Conservation (phyloP, 2,888 invertebrate species). For the Periphyllus acericola region DNA sequence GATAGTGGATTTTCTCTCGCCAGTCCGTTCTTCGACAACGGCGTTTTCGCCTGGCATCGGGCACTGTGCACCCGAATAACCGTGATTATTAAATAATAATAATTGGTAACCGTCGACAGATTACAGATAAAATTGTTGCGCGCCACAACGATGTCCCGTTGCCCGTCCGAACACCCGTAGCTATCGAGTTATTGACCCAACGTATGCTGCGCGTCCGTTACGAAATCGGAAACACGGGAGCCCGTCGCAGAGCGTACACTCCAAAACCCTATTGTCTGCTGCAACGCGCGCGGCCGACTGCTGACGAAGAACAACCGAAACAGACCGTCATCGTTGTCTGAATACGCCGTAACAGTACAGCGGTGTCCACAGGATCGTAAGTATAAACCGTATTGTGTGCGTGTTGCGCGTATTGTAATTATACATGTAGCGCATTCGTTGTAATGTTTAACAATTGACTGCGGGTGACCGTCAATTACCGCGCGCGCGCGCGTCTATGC, state of each 20-base stretch:
- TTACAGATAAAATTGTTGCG: no score
- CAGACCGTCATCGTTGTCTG: not conserved
- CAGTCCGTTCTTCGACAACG: no score
- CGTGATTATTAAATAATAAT: no score
- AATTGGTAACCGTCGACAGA: no score
- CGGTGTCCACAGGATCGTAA: not conserved
- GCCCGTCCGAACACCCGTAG: constrained; percentile 1
- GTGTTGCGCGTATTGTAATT: not conserved
- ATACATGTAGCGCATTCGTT: not conserved
- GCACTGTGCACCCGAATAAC: no score
- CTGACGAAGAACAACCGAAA: not conserved
- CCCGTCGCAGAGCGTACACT: not conserved
- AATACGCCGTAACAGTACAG: not conserved
- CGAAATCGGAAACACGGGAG: constrained; percentile 3
- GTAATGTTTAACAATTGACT: no score
- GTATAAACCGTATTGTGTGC: not conserved
- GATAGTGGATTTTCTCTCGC: not conserved
- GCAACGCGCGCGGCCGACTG: not conserved
- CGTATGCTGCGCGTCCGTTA: not conserved
- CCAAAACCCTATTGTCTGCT: not conserved
- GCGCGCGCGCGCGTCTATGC: not conserved
- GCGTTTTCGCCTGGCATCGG: no score
- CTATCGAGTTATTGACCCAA: constrained; percentile 40
- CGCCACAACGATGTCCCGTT: not conserved
- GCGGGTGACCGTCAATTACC: no score